Base-by-base conservation (phyloP, 1,140 invertebrate species). In the Triops longicaudatus region DNA sequence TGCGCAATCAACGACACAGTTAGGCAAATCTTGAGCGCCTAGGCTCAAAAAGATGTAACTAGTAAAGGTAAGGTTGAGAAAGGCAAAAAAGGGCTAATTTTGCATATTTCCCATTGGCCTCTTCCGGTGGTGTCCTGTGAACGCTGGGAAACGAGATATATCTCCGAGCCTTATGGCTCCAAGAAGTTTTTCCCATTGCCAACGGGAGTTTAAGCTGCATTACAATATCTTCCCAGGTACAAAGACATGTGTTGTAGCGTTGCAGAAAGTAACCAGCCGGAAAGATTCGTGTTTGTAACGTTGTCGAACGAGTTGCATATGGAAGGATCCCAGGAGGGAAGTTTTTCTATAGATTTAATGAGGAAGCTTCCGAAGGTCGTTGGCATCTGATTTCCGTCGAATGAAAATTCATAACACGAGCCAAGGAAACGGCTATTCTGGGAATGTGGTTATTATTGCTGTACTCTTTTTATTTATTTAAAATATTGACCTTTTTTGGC, bases 51-150 rank as follows among this genome's bases (percentile, higher is more conserved):
- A 63, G 50, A 14, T 63, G 17, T 10, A 63, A 63, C 50, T 14
- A 22, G 50, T 12, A n/a, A n/a, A 63, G 14, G 50, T n/a, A 63
- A 22, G 50, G 50, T 14, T 63, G 50, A 17, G 22, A 6, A 5
- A 22, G 50, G 22, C 17, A 10, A 63, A 22, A 63, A 63, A 22
- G 50, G 44, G 50, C 22, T 63, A 63, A 63, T 63, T 63, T 63
- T 63, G 50, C 50, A 63, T 63, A 63, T 63, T 63, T 63, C 50
- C 50, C 50, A 63, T 17, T 63, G 50, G 50, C 50, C 50, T 63
- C 50, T 63, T 63, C 50, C 50, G 50, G 50, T 63, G 14, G 50
- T 17, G 22, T 63, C 50, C 50, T 63, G 50, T 22, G 14, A 7
- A 63, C 50, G 0, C 50, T 63, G 50, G 50, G 50, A 63, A 22